Conservation (phyloP, 2,888 invertebrate genomes). For the Buathra laborator region DNA sequence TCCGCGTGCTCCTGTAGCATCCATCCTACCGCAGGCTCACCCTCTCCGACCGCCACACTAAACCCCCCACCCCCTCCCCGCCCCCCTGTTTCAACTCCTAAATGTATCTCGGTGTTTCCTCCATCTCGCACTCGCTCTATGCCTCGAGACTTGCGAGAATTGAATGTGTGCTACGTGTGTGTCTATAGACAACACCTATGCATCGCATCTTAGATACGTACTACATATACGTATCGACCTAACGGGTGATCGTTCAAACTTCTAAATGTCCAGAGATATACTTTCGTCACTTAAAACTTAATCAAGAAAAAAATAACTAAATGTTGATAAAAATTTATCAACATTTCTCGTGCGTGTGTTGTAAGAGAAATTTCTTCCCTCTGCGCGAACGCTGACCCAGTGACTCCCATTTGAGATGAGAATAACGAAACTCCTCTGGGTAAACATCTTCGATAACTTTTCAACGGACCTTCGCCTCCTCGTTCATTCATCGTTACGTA, state of each 20-base stretch:
- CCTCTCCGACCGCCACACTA: constrained; percentile 70
- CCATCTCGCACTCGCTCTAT: constrained; percentile 71
- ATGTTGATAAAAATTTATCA: no score
- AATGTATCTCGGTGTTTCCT: constrained; percentile 76
- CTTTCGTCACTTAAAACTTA: background rate
- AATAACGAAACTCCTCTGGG: background rate
- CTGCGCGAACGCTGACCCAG: constrained; percentile 22
- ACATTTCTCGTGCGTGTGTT: no score
- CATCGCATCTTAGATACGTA: constrained; percentile 61
- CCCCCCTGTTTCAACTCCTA: constrained; percentile 67
- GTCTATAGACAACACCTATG: constrained; percentile 53
- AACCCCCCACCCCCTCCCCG: constrained; percentile 59
- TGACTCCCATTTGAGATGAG: constrained; percentile 10
- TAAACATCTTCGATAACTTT: constrained; percentile 4
- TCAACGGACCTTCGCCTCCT: background rate
- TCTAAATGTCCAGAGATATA: background rate
- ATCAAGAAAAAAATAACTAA: no score
- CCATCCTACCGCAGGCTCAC: constrained; percentile 79
- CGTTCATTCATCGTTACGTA: constrained; percentile 8
- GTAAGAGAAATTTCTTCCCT: background rate
- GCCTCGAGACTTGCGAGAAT: constrained; percentile 31
- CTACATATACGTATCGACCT: constrained; percentile 66
- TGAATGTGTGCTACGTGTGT: constrained; percentile 38
- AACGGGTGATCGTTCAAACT: constrained; percentile 76
- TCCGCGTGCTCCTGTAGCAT: constrained; percentile 81